These are phyloP conservation scores for Cephus runcator DNA, from an alignment of 2,888 invertebrate genomes.

Conservation along the genomic window DNA sequence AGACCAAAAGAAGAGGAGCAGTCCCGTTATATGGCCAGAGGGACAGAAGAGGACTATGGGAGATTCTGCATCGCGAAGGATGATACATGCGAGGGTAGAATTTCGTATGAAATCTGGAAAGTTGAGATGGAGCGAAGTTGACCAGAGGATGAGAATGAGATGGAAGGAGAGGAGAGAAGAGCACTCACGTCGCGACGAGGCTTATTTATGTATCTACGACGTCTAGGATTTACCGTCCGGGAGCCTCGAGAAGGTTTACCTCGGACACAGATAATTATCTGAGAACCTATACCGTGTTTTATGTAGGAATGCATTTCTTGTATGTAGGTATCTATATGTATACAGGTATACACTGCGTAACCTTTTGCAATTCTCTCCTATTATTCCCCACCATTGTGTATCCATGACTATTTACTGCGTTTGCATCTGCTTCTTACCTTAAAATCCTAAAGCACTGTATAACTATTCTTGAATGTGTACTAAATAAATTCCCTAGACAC, in stretches of 20 bases:
- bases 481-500: no score
- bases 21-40: no score
- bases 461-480: no score
- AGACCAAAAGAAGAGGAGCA: no score
- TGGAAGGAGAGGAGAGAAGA: slow-evolving; percentile 1
- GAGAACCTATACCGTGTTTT: slow-evolving; percentile 50
- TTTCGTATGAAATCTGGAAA: slow-evolving; percentile 3
- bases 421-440: slow-evolving; percentile 34
- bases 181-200: slow-evolving; percentile 4
- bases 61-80: no score
- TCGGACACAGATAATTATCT: slow-evolving; percentile 54
- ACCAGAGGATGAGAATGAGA: neutral
- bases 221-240: slow-evolving; percentile 34
- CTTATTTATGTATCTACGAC: slow-evolving; percentile 34
- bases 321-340: slow-evolving; percentile 26
- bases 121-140: no score
- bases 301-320: slow-evolving; percentile 56
- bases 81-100: neutral
- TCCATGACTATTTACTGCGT: slow-evolving; percentile 53
- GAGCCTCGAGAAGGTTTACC: slow-evolving; percentile 9
- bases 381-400: slow-evolving; percentile 49
- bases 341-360: slow-evolving; percentile 5
- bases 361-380: slow-evolving; percentile 30
- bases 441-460: no score
- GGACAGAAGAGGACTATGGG: no score